These are phyloP conservation scores for Lacanobia wlatinum DNA, from an alignment of 2,888 invertebrate species.

Conservation along the genomic window DNA sequence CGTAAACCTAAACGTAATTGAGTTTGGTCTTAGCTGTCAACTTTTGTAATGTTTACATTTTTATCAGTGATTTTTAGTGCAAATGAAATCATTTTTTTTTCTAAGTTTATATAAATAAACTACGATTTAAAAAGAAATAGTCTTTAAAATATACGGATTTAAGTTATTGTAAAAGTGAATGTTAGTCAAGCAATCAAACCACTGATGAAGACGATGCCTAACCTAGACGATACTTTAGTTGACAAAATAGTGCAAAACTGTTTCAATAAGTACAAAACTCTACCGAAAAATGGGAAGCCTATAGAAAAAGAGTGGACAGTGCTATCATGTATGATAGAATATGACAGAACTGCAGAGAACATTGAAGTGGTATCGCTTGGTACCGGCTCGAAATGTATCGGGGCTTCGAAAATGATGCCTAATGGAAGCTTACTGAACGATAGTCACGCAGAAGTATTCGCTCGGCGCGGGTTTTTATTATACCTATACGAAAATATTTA, in stretches of 20 bases:
- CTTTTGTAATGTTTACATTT: conserved; percentile 29
- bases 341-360: conserved; percentile 76
- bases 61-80: not conserved
- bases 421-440: conserved; percentile 95
- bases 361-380: conserved; percentile 94
- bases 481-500: conserved; percentile 93
- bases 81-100: not conserved
- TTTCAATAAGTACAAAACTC: conserved; percentile 89
- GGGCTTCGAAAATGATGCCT: conserved; percentile 92
- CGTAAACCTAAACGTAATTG: conserved; percentile 4
- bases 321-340: conserved; percentile 93
- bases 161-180: not conserved
- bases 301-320: conserved; percentile 95
- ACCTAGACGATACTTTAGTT: conserved; percentile 73
- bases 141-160: no score
- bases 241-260: conserved; percentile 91
- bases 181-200: not conserved
- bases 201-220: conserved; percentile 65
- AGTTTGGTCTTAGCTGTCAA: not conserved
- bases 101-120: not conserved
- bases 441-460: conserved; percentile 97
- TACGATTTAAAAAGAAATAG: not conserved
- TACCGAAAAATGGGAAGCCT: conserved; percentile 96
- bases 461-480: conserved; percentile 95
- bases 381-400: conserved; percentile 98